Base-by-base conservation (phyloP, 2,113 vertebrate species). In the Hippocampus comes region DNA sequence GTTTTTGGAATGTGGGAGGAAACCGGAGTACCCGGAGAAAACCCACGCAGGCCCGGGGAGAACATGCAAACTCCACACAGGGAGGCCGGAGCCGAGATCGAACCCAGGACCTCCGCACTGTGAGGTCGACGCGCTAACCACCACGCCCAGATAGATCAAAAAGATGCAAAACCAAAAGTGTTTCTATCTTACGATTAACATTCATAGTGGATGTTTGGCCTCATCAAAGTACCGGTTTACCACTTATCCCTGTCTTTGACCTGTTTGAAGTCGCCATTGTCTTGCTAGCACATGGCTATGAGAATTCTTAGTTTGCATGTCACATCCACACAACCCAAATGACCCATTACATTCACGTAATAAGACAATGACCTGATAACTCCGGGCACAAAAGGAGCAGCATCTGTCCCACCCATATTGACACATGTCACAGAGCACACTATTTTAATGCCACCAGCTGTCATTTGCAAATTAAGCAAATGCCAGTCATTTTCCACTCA, bases 401-500 rank as follows among this genome's bases (percentile, higher is more conserved):
- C 89, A 88, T 90, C 87, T 89, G 86, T 81, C 82, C 72, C 61
- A 9, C 57, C 63, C 51, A 72, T 67, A 74, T 49, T 67, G 73
- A 73, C 78, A 81, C 46, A 73, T 73, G 59, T 57, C 80, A 81
- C 70, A 80, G 30, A 78, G 70, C 65, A 53, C 57, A 34, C 67
- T 30, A 30, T 72, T 78, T 68, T 8, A 63, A 38, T 63, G 15
- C 41, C 41, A 42, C 69, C 77, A 66, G 68, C 77, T 81, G 73
- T 64, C 67, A 56, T 43, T 61, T 25, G 11, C n/a, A 66, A 66
- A 65, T 43, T 12, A 43, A 65, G 63, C n/a, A 48, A 46, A 8
- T 65, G n/a, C 15, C 42, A 66, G 42, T 3, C 23, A 8, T 23
- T 43, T 46, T 17, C n/a, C 63, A 27, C 25, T 66, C 23, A 66